Evolutionary conservation across 2,797 vertebrate species (phyloP).

Genomic region (Microctenopoma lineatum): DNA sequence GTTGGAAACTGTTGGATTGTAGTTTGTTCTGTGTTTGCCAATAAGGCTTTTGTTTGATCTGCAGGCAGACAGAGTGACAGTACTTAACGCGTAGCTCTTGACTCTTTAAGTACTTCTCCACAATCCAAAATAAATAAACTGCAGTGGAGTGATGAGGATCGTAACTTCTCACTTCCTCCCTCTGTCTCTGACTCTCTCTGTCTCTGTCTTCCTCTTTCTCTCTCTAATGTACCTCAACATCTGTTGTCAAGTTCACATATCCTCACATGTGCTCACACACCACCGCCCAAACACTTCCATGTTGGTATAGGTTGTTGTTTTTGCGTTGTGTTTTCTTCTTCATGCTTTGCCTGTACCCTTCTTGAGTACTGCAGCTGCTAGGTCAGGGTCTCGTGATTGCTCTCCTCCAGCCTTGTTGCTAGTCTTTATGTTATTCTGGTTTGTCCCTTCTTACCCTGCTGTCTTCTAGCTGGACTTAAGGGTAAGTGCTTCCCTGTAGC

Average conservation of each 20-base stretch:
- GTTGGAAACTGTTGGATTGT: constrained; percentile 31
- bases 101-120: constrained; percentile 62
- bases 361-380: constrained; percentile 96
- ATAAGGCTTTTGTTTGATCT: constrained; percentile 54
- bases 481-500: constrained; percentile 99
- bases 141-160: constrained; percentile 82
- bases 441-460: constrained; percentile 99
- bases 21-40: constrained; percentile 57
- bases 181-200: constrained; percentile 39
- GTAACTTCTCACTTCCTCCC: constrained; percentile 59
- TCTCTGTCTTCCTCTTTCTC: constrained; percentile 45
- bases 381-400: constrained; percentile 99
- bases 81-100: constrained; percentile 57
- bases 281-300: constrained; percentile 80
- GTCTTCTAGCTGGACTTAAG: constrained; percentile 99
- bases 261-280: constrained; percentile 78
- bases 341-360: constrained; percentile 94
- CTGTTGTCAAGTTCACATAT: constrained; percentile 74
- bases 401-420: constrained; percentile 99
- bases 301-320: constrained; percentile 83
- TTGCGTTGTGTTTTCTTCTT: constrained; percentile 91
- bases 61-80: constrained; percentile 49
- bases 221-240: constrained; percentile 71
- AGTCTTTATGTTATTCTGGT: constrained; percentile 99
- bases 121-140: constrained; percentile 75